These are phyloP conservation scores for Mycteria americana DNA, from an alignment of 2,797 vertebrate genomes.

Conservation along the genomic window DNA sequence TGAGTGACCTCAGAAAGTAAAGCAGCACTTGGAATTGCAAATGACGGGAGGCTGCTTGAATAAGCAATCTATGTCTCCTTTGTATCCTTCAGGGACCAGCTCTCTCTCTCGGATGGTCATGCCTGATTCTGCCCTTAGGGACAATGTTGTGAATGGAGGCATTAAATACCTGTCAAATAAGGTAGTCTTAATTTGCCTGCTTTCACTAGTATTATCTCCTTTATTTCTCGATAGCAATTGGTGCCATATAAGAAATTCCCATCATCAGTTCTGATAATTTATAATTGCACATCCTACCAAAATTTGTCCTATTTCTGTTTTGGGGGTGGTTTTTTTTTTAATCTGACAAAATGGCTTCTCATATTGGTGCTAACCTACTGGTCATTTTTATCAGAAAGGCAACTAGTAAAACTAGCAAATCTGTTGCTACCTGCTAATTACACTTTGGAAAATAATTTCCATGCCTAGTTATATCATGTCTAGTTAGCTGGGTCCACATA, in stretches of 20 bases:
- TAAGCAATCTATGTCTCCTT: background rate
- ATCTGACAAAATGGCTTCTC: background rate
- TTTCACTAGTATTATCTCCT: background rate
- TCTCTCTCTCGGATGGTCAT: background rate
- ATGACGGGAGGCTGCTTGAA: background rate
- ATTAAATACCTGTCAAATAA: background rate
- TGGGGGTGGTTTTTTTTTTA: no score
- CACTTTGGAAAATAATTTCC: background rate
- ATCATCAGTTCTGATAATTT: background rate
- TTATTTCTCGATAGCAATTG: background rate
- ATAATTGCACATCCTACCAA: background rate
- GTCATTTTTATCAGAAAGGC: background rate
- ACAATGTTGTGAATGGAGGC: background rate
- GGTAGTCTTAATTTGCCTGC: background rate
- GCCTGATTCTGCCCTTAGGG: background rate
- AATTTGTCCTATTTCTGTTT: background rate
- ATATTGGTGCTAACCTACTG: background rate
- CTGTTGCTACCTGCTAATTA: background rate
- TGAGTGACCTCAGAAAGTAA: background rate
- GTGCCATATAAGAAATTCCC: background rate
- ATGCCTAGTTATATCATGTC: background rate
- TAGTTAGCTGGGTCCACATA: background rate
- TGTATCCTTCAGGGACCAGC: background rate
- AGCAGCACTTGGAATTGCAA: background rate
- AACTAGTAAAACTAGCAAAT: background rate